These are phyloP conservation scores for Polyommatus iphigenia DNA, from an alignment of 2,888 invertebrate genomes.

Conservation along the genomic window DNA sequence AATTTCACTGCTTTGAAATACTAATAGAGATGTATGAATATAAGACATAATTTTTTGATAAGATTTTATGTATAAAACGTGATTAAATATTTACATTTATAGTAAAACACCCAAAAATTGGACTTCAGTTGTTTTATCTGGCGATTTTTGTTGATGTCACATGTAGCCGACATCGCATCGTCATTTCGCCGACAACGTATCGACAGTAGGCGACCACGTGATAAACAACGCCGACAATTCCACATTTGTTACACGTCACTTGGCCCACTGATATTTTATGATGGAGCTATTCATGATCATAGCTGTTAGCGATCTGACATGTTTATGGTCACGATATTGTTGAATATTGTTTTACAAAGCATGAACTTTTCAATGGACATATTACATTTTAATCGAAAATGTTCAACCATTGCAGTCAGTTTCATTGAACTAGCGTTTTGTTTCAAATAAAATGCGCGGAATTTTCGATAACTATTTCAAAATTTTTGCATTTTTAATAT, in stretches of 20 bases:
- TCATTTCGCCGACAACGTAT: conserved; percentile 14
- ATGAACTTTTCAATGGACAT: conserved; percentile 34
- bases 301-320: conserved; percentile 36
- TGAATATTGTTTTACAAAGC: conserved; percentile 37
- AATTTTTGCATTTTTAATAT: not conserved
- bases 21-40: too few relatives aligned
- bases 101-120: too few relatives aligned
- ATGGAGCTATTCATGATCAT: conserved; percentile 40
- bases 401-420: conserved; percentile 1
- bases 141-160: not conserved
- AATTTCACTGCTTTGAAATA: too few relatives aligned
- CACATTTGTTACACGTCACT: conserved; percentile 40
- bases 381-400: conserved; percentile 28
- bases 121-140: too few relatives aligned
- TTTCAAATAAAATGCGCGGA: not conserved
- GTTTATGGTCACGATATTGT: conserved; percentile 36
- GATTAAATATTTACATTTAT: too few relatives aligned
- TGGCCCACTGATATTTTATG: conserved; percentile 43
- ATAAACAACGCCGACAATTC: conserved; percentile 38
- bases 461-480: not conserved
- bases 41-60: too few relatives aligned
- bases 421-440: not conserved
- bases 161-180: not conserved
- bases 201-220: conserved; percentile 34
- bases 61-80: too few relatives aligned